Evolutionary conservation across 2,888 invertebrate genomes (phyloP).

Genomic region (Rugalucina vietnamica): DNA sequence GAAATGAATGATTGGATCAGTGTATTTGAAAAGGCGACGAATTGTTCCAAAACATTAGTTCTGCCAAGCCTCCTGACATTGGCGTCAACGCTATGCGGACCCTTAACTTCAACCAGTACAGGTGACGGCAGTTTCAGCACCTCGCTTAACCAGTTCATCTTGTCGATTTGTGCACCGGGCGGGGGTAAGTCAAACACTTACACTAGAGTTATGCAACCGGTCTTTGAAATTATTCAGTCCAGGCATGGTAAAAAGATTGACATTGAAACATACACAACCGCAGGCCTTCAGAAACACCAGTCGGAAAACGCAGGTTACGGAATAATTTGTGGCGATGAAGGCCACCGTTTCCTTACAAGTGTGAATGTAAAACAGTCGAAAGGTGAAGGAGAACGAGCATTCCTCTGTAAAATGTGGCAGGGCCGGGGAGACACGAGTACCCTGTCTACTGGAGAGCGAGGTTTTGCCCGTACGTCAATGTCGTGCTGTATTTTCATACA

Average conservation of each 20-base stretch:
- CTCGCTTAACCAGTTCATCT: neutral
- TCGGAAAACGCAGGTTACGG: neutral
- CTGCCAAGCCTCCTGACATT: conserved; percentile 5
- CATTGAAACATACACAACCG: neutral
- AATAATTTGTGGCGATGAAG: neutral
- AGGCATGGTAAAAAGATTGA: too few relatives aligned
- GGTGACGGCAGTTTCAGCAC: neutral
- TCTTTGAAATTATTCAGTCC: neutral
- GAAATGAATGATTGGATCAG: neutral
- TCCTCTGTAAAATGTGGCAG: neutral
- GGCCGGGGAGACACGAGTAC: neutral
- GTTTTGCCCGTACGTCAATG: neutral
- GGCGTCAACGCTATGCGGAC: neutral
- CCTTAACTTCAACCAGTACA: neutral
- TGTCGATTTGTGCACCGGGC: conserved; percentile 25
- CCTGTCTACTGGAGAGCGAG: neutral
- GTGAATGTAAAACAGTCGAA: neutral
- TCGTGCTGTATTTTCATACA: neutral
- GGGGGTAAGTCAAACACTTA: conserved; percentile 3
- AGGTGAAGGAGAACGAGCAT: neutral
- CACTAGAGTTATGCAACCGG: neutral
- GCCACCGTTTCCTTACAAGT: neutral
- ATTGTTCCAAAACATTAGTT: neutral
- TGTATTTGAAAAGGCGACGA: conserved; percentile 19
- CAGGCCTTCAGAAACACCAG: neutral